Evolutionary conservation across 2,113 vertebrate genomes (phyloP).

Genomic region (Axis porcinus): DNA sequence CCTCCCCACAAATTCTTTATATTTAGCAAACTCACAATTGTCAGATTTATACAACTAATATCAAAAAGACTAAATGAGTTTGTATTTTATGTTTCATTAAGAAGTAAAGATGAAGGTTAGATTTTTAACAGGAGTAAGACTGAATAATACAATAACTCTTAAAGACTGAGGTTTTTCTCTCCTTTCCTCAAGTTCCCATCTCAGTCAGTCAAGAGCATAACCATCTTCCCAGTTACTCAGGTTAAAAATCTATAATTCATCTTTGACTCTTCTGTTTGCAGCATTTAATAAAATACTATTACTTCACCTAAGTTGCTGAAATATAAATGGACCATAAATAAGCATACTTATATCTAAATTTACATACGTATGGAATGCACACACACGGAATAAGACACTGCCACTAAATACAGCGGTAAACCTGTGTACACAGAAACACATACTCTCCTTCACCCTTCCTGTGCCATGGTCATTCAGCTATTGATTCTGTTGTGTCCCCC

Average conservation of each 20-base stretch:
- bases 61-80: neutral
- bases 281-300: neutral
- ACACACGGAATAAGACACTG: neutral
- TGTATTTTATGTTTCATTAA: neutral
- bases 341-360: neutral
- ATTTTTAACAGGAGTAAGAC: neutral
- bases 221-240: neutral
- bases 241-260: neutral
- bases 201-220: neutral
- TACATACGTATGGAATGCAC: neutral
- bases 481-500: neutral
- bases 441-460: neutral
- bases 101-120: neutral
- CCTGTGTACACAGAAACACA: neutral
- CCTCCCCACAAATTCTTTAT: neutral
- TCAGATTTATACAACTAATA: neutral
- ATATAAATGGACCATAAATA: neutral
- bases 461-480: neutral
- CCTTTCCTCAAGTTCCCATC: neutral
- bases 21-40: neutral
- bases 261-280: neutral
- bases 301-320: neutral
- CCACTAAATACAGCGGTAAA: neutral
- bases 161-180: neutral
- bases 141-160: neutral